phyloP scores from a whole-genome alignment of 2,113 vertebrate species.

The Myrmecophaga tridactyla region DNA sequence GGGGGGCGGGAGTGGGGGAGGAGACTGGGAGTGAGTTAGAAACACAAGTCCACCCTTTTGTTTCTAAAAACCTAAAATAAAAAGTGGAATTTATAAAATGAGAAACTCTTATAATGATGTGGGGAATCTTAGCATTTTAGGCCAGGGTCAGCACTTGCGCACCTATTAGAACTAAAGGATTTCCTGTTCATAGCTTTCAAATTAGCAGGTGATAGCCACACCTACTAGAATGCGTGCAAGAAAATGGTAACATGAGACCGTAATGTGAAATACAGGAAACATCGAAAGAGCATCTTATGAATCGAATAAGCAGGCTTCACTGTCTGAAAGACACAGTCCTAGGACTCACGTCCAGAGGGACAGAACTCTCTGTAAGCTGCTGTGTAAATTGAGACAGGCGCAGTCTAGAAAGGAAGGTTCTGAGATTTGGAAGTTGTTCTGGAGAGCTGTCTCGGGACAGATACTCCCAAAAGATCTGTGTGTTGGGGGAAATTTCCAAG shows the following conservation, averaged over 20 bases:
- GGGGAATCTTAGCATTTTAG: not conserved
- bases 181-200: not conserved
- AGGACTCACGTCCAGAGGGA: not conserved
- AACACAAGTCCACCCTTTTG: not conserved
- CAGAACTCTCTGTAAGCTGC: not conserved
- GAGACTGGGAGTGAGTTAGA: not conserved
- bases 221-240: not conserved
- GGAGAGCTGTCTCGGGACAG: not conserved
- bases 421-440: not conserved
- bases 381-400: not conserved
- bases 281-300: no score
- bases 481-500: not conserved
- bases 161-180: not conserved
- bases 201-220: not conserved
- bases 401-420: no score
- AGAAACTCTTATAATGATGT: not conserved
- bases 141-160: not conserved
- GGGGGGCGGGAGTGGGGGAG: fast-evolving
- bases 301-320: not conserved
- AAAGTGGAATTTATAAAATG: not conserved
- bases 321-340: not conserved
- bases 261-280: not conserved
- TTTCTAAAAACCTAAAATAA: not conserved
- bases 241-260: not conserved
- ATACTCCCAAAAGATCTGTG: not conserved